Conservation (phyloP, 2,888 invertebrate species). For the Polia nebulosa region DNA sequence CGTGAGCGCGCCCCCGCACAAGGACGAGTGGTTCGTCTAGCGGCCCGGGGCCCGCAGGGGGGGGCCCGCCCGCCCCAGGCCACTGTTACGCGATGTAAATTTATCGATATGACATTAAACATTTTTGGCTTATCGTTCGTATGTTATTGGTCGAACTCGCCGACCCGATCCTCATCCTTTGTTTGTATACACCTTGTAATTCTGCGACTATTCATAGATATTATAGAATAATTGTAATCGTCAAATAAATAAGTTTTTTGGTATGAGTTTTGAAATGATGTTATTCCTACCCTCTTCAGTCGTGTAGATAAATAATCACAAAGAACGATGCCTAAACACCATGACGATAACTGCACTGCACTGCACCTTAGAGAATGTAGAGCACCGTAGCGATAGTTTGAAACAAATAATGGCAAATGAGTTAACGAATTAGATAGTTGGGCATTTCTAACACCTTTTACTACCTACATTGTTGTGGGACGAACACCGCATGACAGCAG, state of each 20-base stretch:
- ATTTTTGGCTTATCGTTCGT: conserved; percentile 91
- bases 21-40: conserved; percentile 94
- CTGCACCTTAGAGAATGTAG: background rate
- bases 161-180: conserved; percentile 60
- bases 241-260: conserved; percentile 70
- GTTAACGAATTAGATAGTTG: background rate
- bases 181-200: conserved; percentile 67
- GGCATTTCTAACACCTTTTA: background rate
- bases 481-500: background rate
- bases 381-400: background rate
- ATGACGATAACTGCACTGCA: background rate
- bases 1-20: conserved; percentile 95
- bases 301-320: background rate
- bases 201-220: conserved; percentile 71
- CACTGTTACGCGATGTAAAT: conserved; percentile 90
- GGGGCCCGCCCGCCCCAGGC: conserved; percentile 66
- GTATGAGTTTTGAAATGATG: conserved; percentile 67
- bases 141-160: conserved; percentile 84
- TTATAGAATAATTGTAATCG: conserved; percentile 71
- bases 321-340: background rate
- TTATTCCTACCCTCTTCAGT: conserved; percentile 59
- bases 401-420: background rate
- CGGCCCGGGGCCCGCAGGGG: conserved; percentile 79
- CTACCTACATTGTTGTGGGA: background rate
- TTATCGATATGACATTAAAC: conserved; percentile 90